A percentile compares a stretch with the other conserved stretches of the same genome.
These are phyloP conservation scores for Smittia sp. DNA, from an alignment of 2,888 invertebrate genomes.

Conservation along the genomic window DNA sequence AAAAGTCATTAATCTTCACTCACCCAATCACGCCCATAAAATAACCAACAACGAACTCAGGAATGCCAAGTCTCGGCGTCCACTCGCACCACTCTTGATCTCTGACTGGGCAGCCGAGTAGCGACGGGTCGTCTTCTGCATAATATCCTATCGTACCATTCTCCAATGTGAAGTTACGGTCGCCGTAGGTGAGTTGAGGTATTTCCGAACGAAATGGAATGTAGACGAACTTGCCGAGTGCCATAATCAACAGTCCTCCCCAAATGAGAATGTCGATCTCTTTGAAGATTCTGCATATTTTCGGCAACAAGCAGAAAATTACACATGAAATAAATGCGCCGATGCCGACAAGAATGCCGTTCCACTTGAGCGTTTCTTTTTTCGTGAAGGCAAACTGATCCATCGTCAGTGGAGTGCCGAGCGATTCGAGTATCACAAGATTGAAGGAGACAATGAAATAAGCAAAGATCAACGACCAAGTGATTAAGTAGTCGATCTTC, in stretches of 20 bases:
- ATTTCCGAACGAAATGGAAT: conserved; percentile 28
- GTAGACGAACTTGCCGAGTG: conserved; percentile 28
- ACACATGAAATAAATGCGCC: conserved; percentile 32
- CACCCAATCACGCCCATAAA: conserved; percentile 54
- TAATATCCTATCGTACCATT: conserved; percentile 1
- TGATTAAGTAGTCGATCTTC: conserved; percentile 12
- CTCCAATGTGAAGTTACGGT: not conserved
- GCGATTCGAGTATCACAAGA: conserved; percentile 27
- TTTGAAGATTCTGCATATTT: conserved; percentile 7
- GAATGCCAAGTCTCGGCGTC: conserved; percentile 67
- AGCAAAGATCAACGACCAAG: conserved; percentile 22
- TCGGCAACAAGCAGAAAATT: conserved; percentile 22
- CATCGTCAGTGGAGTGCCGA: conserved; percentile 29
- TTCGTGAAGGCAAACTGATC: conserved; percentile 30
- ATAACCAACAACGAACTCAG: conserved; percentile 76
- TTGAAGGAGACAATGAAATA: conserved; percentile 35
- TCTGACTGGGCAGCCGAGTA: conserved; percentile 57
- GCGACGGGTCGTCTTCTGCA: not conserved
- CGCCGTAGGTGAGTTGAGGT: not conserved
- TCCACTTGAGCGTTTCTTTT: conserved; percentile 30
- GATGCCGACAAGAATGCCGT: conserved; percentile 12
- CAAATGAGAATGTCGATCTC: conserved; percentile 36
- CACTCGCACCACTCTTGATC: conserved; percentile 74
- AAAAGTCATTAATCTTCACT: no score
- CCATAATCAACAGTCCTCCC: conserved; percentile 21